These are phyloP conservation scores for Propsilocerus akamusi DNA, from an alignment of 1,140 invertebrate genomes.

Conservation along the genomic window DNA sequence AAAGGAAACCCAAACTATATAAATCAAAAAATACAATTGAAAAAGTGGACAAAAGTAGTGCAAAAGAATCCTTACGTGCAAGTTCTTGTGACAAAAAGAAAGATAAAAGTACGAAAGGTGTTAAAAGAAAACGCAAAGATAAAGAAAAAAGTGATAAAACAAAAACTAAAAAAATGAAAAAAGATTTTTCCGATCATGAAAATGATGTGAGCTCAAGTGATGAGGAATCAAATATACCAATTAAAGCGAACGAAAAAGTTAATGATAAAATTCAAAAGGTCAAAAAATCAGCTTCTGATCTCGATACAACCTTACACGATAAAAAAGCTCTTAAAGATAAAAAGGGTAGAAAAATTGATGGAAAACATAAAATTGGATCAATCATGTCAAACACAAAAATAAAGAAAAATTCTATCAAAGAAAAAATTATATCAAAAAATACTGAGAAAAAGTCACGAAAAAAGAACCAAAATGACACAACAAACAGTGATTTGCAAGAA, in stretches of 20 bases:
- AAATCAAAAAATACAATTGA: constrained; percentile 10
- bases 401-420: no score
- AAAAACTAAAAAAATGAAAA: constrained; percentile 6
- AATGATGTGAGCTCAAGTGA: constrained; percentile 9
- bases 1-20: constrained; percentile 4
- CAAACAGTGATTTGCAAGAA: constrained; percentile 23
- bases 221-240: constrained; percentile 10
- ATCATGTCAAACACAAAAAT: no score
- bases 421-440: no score
- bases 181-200: constrained; percentile 10
- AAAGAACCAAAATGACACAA: constrained; percentile 23
- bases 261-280: constrained; percentile 10
- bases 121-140: no score
- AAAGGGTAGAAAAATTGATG: no score
- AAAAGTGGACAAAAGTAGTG: constrained; percentile 7
- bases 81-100: no score
- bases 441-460: constrained; percentile 8
- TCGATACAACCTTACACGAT: constrained; percentile 1
- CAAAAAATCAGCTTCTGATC: constrained; percentile 8
- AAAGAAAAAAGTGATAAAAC: not conserved
- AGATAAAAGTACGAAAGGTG: no score
- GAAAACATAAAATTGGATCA: no score
- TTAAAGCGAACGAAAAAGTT: constrained; percentile 9
- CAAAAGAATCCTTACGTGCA: no score
- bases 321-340: no score